These are phyloP conservation scores for Drosophila bunnanda DNA, from an alignment of 2,888 invertebrate genomes.

Conservation along the genomic window DNA sequence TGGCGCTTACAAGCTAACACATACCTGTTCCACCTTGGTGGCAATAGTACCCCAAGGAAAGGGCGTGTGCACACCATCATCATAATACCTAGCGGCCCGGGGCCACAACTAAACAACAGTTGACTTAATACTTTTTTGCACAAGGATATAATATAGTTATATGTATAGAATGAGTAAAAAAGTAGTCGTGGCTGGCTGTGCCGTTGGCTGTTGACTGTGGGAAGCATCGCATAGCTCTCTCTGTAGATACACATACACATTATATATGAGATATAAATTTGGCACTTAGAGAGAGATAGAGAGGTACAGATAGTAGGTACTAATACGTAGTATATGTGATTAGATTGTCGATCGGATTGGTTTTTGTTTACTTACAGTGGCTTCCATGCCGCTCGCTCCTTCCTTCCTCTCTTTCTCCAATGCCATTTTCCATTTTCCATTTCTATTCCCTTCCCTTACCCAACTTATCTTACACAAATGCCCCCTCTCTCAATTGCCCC, in stretches of 20 bases:
- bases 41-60: constrained; percentile 50
- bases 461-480: constrained; percentile 22
- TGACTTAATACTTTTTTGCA: constrained; percentile 60
- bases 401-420: constrained; percentile 27
- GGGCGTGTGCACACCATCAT: constrained; percentile 22
- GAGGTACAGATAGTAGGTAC: constrained; percentile 51
- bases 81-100: constrained; percentile 40
- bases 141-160: constrained; percentile 36
- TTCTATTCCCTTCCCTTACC: constrained; percentile 8
- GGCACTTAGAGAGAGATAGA: constrained; percentile 49
- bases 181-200: constrained; percentile 37
- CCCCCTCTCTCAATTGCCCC: constrained; percentile 36
- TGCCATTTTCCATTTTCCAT: constrained; percentile 35
- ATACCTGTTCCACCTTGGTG: constrained; percentile 55
- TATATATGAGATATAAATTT: constrained; percentile 47
- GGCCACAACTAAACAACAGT: constrained; percentile 66
- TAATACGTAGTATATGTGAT: constrained; percentile 50
- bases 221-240: constrained; percentile 50
- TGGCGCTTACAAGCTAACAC: constrained; percentile 66
- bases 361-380: constrained; percentile 81
- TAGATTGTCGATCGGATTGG: constrained; percentile 57
- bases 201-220: constrained; percentile 40
- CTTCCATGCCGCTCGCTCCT: constrained; percentile 80
- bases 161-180: constrained; percentile 33
- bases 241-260: constrained; percentile 51